Evolutionary conservation across 1,140 invertebrate genomes (phyloP).

Genomic region (Pentalonia nigronervosa): DNA sequence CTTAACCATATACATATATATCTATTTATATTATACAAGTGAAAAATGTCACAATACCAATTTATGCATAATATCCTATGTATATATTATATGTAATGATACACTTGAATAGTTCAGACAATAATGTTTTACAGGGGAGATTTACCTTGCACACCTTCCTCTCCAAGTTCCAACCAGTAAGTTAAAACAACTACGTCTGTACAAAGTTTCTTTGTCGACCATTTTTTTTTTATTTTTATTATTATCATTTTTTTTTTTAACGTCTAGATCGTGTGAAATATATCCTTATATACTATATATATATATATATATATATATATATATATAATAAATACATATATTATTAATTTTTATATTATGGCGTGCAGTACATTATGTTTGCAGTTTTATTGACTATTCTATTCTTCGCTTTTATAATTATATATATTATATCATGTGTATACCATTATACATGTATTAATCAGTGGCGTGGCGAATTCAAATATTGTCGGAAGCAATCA

Average conservation of each 20-base stretch:
- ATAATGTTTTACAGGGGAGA: constrained; percentile 57
- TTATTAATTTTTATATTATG: constrained; percentile 10
- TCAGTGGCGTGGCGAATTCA: background rate
- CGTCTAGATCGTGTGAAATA: background rate
- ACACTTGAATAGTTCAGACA: constrained; percentile 47
- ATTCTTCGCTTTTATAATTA: background rate
- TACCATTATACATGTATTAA: background rate
- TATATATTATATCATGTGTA: background rate
- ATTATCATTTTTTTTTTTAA: background rate
- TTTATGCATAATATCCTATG: constrained; percentile 44
- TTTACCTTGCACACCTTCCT: constrained; percentile 56
- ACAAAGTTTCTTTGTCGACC: constrained; percentile 27
- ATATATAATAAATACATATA: constrained; percentile 4
- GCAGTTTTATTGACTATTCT: background rate
- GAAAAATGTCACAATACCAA: constrained; percentile 54
- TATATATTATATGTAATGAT: constrained; percentile 54
- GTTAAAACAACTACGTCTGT: constrained; percentile 25
- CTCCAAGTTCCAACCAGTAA: constrained; percentile 53
- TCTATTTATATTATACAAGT: background rate
- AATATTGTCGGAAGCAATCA: background rate
- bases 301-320: too few relatives aligned
- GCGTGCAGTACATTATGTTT: background rate
- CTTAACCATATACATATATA: background rate
- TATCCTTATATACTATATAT: background rate
- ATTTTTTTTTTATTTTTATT: background rate